A percentile compares a stretch with the other conserved stretches of the same genome.
Evolutionary conservation across 2,888 invertebrate genomes (phyloP).

Genomic region (Phortica magna): DNA sequence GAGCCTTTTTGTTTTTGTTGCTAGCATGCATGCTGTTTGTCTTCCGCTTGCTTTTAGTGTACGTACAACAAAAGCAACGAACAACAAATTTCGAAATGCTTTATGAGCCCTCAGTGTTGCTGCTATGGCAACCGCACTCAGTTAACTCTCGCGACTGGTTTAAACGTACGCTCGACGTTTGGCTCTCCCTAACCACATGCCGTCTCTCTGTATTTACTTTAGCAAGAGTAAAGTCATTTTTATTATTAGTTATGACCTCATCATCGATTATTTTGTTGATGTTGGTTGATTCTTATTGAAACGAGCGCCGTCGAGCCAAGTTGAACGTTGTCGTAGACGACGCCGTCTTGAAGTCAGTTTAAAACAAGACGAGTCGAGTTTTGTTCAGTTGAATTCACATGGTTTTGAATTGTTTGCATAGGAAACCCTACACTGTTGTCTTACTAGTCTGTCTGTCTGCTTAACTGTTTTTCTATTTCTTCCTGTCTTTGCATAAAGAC

Average conservation of each 20-base stretch:
- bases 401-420: background rate
- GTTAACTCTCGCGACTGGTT: background rate
- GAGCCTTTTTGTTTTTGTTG: background rate
- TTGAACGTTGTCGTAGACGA: background rate
- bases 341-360: background rate
- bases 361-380: background rate
- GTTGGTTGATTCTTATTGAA: constrained; percentile 71
- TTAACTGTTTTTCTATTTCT: too few species aligned
- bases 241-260: constrained; percentile 79
- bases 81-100: background rate
- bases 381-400: background rate
- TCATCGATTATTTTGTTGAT: constrained; percentile 77
- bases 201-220: constrained; percentile 43
- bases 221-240: constrained; percentile 70
- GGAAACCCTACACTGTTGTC: too few species aligned
- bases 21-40: constrained; percentile 2
- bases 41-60: constrained; percentile 25
- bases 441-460: background rate
- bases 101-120: background rate
- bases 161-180: background rate
- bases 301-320: constrained; percentile 45
- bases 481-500: background rate
- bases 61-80: background rate
- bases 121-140: constrained; percentile 9
- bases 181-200: constrained; percentile 34